Conservation (phyloP, 2,113 vertebrate genomes). For the Egretta garzetta region DNA sequence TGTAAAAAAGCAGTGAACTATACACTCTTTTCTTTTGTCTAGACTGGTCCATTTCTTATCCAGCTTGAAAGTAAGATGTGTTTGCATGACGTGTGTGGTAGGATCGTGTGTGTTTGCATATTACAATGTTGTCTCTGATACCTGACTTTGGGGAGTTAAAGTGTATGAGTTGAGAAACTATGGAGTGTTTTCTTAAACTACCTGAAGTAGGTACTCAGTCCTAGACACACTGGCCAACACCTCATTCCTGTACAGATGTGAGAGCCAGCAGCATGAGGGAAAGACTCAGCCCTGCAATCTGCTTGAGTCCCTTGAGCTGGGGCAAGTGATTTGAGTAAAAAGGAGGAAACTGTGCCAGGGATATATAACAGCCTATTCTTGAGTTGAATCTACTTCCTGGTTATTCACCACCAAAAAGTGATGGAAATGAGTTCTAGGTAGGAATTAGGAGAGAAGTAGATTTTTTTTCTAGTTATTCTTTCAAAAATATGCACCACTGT, state of each 20-base stretch:
- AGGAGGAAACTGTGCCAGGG: background rate
- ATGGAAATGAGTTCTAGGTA: background rate
- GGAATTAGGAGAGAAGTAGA: background rate
- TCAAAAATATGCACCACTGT: background rate
- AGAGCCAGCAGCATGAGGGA: background rate
- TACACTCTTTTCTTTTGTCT: background rate
- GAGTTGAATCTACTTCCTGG: background rate
- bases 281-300: background rate
- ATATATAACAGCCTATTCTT: background rate
- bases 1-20: background rate
- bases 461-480: background rate
- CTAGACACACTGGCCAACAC: background rate
- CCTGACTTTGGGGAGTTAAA: background rate
- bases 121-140: background rate
- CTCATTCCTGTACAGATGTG: background rate
- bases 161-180: background rate
- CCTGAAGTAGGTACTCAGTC: background rate
- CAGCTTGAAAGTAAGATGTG: background rate
- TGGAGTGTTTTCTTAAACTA: background rate
- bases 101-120: background rate
- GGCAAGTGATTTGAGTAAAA: background rate
- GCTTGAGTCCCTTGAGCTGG: background rate
- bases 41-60: background rate
- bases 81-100: background rate
- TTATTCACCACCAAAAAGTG: background rate